Evolutionary conservation across 1,140 invertebrate species (phyloP).

Genomic region (Plodia interpunctella): DNA sequence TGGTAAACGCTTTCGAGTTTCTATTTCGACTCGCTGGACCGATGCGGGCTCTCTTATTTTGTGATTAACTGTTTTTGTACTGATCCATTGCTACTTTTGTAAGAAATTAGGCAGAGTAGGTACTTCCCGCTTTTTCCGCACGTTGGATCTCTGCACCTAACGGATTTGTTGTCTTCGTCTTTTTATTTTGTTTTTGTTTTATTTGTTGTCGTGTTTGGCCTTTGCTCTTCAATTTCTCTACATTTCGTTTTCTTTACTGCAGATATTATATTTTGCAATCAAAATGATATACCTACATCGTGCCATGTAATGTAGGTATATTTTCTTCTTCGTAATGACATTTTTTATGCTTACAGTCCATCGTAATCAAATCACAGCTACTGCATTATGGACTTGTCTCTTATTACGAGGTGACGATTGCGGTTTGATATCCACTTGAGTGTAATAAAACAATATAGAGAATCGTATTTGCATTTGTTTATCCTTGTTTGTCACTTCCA

Average conservation of each 20-base stretch:
- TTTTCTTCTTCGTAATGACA: background rate
- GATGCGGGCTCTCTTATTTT: conserved; percentile 30
- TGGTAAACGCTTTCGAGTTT: conserved; percentile 31
- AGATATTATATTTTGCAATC: background rate
- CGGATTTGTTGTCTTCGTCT: conserved; percentile 32
- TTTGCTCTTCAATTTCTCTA: background rate
- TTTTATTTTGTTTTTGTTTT: conserved; percentile 40
- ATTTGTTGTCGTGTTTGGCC: conserved; percentile 17
- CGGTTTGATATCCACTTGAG: conserved; percentile 14
- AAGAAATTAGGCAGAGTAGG: conserved; percentile 32
- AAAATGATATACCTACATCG: background rate
- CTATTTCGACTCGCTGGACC: conserved; percentile 50
- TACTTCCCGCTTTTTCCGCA: conserved; percentile 45
- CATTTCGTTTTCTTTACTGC: background rate
- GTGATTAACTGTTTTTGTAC: conserved; percentile 57
- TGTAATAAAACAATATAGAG: conserved; percentile 1
- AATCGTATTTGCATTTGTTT: conserved; percentile 2
- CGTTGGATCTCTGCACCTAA: conserved; percentile 27
- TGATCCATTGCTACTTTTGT: conserved; percentile 41
- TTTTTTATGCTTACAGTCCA: background rate
- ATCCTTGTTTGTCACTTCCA: conserved; percentile 25
- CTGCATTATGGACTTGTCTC: background rate
- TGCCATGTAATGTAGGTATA: background rate
- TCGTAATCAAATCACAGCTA: background rate
- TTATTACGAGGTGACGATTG: conserved; percentile 16